Base-by-base conservation (phyloP, 2,797 vertebrate species). In the Danionella dracula region DNA sequence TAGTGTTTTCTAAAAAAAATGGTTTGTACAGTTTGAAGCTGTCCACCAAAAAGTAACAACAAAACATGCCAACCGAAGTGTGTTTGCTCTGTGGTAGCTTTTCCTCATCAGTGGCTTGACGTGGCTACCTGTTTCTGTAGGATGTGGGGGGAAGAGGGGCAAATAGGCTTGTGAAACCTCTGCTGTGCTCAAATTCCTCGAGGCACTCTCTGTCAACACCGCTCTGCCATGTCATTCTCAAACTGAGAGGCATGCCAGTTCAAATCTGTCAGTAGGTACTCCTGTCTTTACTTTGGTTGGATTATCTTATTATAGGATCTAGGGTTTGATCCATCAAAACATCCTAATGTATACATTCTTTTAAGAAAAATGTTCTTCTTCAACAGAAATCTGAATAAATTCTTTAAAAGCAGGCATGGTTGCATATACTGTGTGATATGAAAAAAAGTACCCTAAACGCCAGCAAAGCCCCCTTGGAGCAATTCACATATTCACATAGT, bases 121-220 rank as follows among this genome's bases (percentile, higher is more conserved):
- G 75, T 77, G 78, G 75, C 75, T 72, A 37, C 12, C 41, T n/a
- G 19, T 37, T 62, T 70, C 56, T 57, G 23, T 48, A 56, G 21
- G 48, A 48, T 70, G 54, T 61, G 58, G 44, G 54, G 62, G n/a
- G n/a, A n/a, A n/a, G n/a, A n/a, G 62, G 27, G 53, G 17, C 11
- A 32, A 21, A 32, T 46, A 35, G 57, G 21, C 59, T 60, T 4
- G 35, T 63, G 55, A 69, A 76, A 63, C 38, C 53, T 20, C 9
- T 40, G 15, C 62, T 12, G 45, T 37, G 51, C 45, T 51, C 51
- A 61, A 40, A 74, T 76, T 78, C 64, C 63, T 68, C 51, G 51
- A 44, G 51, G 56, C 46, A 54, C 57, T 13, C 41, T 69, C 53
- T 46, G 68, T 69, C 65, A 78, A 74, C 69, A 72, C 19, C 53